Evolutionary conservation across 2,113 vertebrate species (phyloP), one percentile per base, ranked within the genome.

Genomic region (Forbesichthys papilliferus): DNA sequence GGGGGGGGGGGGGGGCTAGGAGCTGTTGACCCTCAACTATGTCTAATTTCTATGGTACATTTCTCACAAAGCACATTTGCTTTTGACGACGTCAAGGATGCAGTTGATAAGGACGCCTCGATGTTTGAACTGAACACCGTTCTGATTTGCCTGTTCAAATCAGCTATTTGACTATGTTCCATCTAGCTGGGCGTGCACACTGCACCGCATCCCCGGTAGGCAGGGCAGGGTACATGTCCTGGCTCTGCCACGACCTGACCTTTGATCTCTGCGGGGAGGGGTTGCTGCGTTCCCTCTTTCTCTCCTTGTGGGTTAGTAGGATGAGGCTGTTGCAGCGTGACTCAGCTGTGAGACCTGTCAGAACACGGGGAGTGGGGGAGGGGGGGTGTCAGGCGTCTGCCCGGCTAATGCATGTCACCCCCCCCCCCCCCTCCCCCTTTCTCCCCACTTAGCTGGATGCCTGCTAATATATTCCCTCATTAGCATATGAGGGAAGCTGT

Each of bases 401-500:
- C 27, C 2, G 63, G 68, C 80, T 82, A 66, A 79, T 76, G 75
- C 69, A 77, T 79, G 76, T 84, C 80, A 75, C 80, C 77, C 68
- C 63, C 77, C 70, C 69, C 70, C 73, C 71, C 16, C 53, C 73
- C 68, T 76, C 89, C 87, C 70, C 73, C 68, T 77, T 91, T 86
- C 79, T 86, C 13, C 62, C 71, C 49, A 77, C 78, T 71, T 79
- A 74, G 74, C 77, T 71, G 78, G 68, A 80, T 73, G 73, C 73
- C 67, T 53, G 72, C 67, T 86, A 82, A 87, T 86, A 77, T 84
- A 83, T 85, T 88, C 84, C 81, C 80, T 87, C 61, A 91, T 92
- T 90, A 88, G 80, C 89, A 86, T 91, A 83, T 85, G 87, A 89
- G 89, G 83, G 84, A 87, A 89, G 69, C 63, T 53, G 77, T 86